Evolutionary conservation across 2,888 invertebrate genomes (phyloP).

Genomic region (Muscina levida): DNA sequence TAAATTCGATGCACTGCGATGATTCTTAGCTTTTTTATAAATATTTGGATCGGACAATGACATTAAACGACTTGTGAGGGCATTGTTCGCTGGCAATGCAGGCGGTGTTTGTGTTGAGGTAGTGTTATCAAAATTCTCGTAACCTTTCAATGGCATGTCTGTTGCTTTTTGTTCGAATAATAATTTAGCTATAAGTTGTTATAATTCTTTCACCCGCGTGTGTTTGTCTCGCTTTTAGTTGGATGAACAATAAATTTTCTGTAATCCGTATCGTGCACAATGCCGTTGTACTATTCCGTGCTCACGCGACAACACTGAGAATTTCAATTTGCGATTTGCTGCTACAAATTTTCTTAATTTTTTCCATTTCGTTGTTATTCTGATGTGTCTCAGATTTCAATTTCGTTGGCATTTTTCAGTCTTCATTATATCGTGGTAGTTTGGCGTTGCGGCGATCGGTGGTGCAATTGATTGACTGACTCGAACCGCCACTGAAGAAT

Average conservation of each 20-base stretch:
- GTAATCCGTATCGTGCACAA: not conserved
- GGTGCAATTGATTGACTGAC: not conserved
- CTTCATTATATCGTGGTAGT: not conserved
- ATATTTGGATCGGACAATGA: conserved; percentile 67
- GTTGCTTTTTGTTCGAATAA: not conserved
- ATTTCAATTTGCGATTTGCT: not conserved
- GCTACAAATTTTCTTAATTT: too few species aligned
- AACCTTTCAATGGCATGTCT: conserved; percentile 53
- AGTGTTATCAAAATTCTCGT: conserved; percentile 69
- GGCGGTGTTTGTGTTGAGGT: not conserved
- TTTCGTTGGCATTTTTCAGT: conserved; percentile 21
- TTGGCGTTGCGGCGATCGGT: too few species aligned
- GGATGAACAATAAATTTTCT: too few species aligned
- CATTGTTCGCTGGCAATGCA: not conserved
- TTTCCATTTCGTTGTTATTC: conserved; percentile 2
- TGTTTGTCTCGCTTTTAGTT: not conserved
- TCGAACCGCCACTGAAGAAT: conserved; percentile 11
- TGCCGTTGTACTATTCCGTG: not conserved
- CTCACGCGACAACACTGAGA: conserved; percentile 13
- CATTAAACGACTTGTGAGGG: conserved; percentile 33
- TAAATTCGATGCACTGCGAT: conserved; percentile 56
- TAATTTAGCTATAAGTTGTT: not conserved
- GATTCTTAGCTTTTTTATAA: conserved; percentile 50
- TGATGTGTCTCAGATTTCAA: conserved; percentile 23
- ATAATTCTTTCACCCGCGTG: not conserved